Evolutionary conservation across 2,888 invertebrate species (phyloP), one percentile per base, ranked within the genome.

Genomic region (Rotaria socialis): DNA sequence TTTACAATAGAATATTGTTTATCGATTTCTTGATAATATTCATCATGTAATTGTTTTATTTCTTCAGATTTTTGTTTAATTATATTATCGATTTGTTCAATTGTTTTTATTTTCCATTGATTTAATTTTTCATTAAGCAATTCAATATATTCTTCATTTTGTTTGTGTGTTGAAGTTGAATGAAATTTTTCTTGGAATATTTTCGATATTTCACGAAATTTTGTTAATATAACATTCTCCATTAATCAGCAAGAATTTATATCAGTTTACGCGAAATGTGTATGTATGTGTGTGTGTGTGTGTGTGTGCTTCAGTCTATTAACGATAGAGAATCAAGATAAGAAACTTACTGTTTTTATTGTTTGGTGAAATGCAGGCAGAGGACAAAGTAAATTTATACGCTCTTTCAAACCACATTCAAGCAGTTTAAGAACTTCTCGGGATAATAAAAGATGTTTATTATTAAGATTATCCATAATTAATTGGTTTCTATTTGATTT

Each of bases 401-500:
- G 67, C 14, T 67, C 67, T 67, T 67, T 67, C 0, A 67, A 14
- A 67, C 35, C 67, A 67, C 35, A 14, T 67, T 67, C 67, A 67
- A 67, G 67, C 11, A 67, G 67, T 35, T 35, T 14, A 16, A 67
- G 27, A n/a, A 67, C 7, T 67, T 67, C 8, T 67, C 19, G 35
- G 19, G 35, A 67, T 27, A 35, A 35, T 16, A 67, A 16, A 67
- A 16, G 35, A 35, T 67, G 35, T 35, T 67, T 67, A 67, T 67
- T 35, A 16, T 67, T 67, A 16, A 67, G 67, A 67, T 35, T 67
- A 67, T 67, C 67, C 67, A 67, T 67, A 5, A 67, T 27, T 67
- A 67, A 16, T 67, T 67, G 67, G 27, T 60, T 60, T 60, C 27
- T 60, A n/a, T n/a, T 60, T n/a, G 67, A 67, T 67, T 67, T 35